Evolutionary conservation across 2,113 vertebrate species (phyloP).

Genomic region (Varanus salvator): DNA sequence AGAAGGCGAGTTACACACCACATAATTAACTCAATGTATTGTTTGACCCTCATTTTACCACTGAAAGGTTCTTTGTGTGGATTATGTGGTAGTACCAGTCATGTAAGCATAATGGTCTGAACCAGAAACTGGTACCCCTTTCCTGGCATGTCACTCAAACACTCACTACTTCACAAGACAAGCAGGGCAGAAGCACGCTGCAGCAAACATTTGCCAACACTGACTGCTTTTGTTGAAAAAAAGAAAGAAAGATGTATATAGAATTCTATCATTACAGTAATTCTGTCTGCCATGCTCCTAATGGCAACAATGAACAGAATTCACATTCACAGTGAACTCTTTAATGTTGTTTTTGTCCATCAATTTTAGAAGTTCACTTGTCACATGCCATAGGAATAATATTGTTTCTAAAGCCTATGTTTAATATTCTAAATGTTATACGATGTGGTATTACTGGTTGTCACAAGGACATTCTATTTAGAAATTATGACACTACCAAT

Average conservation of each 20-base stretch:
- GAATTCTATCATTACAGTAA: slow-evolving; percentile 56
- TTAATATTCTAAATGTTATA: neutral
- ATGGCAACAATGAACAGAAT: neutral
- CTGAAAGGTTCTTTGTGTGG: slow-evolving; percentile 50
- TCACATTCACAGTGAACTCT: neutral
- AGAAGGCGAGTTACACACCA: neutral
- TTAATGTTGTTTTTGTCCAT: neutral
- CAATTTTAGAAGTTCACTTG: neutral
- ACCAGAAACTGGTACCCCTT: slow-evolving; percentile 60
- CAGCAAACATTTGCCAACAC: slow-evolving; percentile 60
- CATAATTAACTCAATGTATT: neutral
- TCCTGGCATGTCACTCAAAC: slow-evolving; percentile 56
- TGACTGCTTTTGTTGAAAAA: slow-evolving; percentile 68
- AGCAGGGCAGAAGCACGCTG: slow-evolving; percentile 18
- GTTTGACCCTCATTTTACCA: slow-evolving; percentile 9
- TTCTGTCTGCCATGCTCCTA: neutral
- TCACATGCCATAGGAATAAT: neutral
- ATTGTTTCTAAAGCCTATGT: slow-evolving; percentile 5
- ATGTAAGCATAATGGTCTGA: slow-evolving; percentile 35
- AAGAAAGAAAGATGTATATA: slow-evolving; percentile 42
- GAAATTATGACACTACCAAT: slow-evolving; percentile 41
- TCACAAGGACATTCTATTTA: slow-evolving; percentile 21
- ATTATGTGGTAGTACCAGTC: slow-evolving; percentile 54
- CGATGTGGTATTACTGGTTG: neutral
- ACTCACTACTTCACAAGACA: slow-evolving; percentile 13